Conservation (phyloP, 2,888 invertebrate genomes). For the Scaptomyza reducta region DNA sequence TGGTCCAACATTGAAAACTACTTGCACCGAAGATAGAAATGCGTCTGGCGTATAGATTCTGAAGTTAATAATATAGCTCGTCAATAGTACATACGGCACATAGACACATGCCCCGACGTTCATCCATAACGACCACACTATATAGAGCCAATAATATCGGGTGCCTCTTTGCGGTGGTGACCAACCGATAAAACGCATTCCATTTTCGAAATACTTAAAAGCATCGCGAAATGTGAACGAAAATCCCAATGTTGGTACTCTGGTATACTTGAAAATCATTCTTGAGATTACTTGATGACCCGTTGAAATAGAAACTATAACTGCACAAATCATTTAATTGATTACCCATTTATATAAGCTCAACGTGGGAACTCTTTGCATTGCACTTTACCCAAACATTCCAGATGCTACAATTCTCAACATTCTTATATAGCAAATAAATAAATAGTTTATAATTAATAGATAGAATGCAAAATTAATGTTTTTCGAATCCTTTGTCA, state of each 20-base stretch:
- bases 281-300: constrained; percentile 1
- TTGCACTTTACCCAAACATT: background rate
- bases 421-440: background rate
- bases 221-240: constrained; percentile 17
- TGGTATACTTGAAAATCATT: constrained; percentile 36
- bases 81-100: constrained; percentile 31
- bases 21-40: constrained; percentile 28
- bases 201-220: constrained; percentile 35
- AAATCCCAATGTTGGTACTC: constrained; percentile 1
- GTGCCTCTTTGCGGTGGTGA: background rate
- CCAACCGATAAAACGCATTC: constrained; percentile 40
- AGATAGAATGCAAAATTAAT: background rate
- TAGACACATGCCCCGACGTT: background rate
- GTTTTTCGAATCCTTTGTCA: too few species aligned
- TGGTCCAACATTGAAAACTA: constrained; percentile 16
- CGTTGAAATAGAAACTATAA: constrained; percentile 3
- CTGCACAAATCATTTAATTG: constrained; percentile 13
- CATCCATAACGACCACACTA: background rate
- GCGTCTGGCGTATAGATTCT: constrained; percentile 6
- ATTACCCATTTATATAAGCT: constrained; percentile 23
- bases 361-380: background rate
- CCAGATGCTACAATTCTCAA: constrained; percentile 41
- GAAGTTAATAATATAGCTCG: constrained; percentile 23
- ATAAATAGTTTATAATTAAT: background rate
- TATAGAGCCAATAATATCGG: constrained; percentile 8